phyloP scores from a whole-genome alignment of 2,797 vertebrate species.

The Fratercula arctica region DNA sequence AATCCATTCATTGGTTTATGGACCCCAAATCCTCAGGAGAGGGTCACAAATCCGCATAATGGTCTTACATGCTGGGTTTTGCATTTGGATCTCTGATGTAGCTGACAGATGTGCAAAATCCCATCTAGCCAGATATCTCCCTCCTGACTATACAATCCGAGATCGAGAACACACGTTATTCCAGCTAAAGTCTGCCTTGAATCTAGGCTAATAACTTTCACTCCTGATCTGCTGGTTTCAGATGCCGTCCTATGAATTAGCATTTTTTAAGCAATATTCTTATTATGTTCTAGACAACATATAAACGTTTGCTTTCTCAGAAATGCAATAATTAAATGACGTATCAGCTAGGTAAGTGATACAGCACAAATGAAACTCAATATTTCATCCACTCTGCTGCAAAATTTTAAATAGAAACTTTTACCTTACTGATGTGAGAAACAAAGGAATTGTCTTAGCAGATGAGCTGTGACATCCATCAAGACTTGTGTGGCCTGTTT shows the following conservation, averaged over 20 bases:
- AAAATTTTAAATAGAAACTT: background rate
- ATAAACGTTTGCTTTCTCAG: background rate
- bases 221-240: background rate
- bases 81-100: constrained; percentile 60
- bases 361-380: background rate
- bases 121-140: constrained; percentile 53
- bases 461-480: background rate
- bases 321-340: background rate
- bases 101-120: constrained; percentile 67
- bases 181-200: background rate
- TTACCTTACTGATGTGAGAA: background rate
- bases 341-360: background rate
- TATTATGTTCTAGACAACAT: background rate
- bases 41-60: constrained; percentile 62
- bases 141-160: background rate
- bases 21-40: constrained; percentile 48
- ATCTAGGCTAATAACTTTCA: constrained; percentile 2
- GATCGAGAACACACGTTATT: background rate
- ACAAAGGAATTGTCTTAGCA: background rate
- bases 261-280: background rate
- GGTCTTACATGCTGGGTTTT: constrained; percentile 52
- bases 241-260: background rate
- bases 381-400: background rate
- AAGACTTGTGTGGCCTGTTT: background rate
- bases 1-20: constrained; percentile 57